Conservation (phyloP, 2,113 vertebrate genomes). For the Bostrychus sinensis region DNA sequence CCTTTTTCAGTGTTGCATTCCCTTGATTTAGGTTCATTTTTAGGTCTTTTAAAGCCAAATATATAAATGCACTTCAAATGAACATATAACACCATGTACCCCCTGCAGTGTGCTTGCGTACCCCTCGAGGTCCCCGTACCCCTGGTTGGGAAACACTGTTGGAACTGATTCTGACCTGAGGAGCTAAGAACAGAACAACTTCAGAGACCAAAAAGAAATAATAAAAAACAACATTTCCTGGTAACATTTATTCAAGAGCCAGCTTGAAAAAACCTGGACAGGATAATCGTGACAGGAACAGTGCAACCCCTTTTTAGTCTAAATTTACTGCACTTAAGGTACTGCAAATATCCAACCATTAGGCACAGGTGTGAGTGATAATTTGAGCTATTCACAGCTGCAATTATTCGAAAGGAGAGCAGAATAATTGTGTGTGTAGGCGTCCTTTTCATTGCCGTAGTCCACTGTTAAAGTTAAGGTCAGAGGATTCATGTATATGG, state of each 20-base stretch:
- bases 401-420: constrained; percentile 39
- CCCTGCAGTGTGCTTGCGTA: too few species aligned
- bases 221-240: constrained; percentile 15
- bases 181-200: constrained; percentile 19
- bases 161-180: too few species aligned
- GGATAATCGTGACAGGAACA: neutral
- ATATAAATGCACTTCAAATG: too few species aligned
- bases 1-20: too few species aligned
- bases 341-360: constrained; percentile 26
- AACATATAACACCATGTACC: too few species aligned
- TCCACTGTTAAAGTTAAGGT: constrained; percentile 51
- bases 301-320: constrained; percentile 2
- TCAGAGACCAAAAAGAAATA: constrained; percentile 11
- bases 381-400: constrained; percentile 11
- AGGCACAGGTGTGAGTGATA: neutral
- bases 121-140: too few species aligned
- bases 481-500: constrained; percentile 64
- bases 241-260: neutral
- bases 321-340: neutral
- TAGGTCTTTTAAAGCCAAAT: too few species aligned
- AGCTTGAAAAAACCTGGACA: neutral
- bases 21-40: too few species aligned
- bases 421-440: constrained; percentile 22
- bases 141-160: too few species aligned
- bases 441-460: constrained; percentile 38